Conservation (phyloP, 2,797 vertebrate genomes). For the Chaetophractus vellerosus region DNA sequence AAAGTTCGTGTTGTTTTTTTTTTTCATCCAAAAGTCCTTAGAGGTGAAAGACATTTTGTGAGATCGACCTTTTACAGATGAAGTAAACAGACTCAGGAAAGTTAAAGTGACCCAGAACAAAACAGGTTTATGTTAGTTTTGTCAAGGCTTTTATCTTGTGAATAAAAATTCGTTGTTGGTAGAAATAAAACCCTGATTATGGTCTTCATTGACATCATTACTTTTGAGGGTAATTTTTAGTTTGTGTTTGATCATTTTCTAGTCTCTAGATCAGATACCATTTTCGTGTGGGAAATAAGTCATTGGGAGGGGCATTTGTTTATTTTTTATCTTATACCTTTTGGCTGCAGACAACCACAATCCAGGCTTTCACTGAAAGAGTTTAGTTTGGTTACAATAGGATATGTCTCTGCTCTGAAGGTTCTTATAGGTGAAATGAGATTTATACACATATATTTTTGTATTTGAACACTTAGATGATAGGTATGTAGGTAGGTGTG, state of each 20-base stretch:
- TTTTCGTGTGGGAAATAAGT: conserved; percentile 17
- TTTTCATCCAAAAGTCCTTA: not conserved
- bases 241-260: conserved; percentile 15
- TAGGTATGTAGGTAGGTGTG: not conserved
- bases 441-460: not conserved
- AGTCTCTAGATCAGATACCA: not conserved
- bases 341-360: not conserved
- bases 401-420: not conserved
- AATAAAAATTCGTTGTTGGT: not conserved
- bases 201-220: not conserved
- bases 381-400: conserved; percentile 16
- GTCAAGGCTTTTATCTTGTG: not conserved
- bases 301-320: not conserved
- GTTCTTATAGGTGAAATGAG: not conserved
- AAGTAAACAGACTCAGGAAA: not conserved
- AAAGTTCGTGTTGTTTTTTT: not conserved
- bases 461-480: not conserved
- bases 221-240: conserved; percentile 37
- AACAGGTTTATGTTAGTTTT: not conserved
- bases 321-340: not conserved
- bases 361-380: not conserved
- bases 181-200: not conserved
- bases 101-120: not conserved
- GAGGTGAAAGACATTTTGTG: conserved; percentile 29
- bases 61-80: conserved; percentile 15